Base-by-base conservation (phyloP, 2,888 invertebrate genomes). In the Hypsopygia costalis region DNA sequence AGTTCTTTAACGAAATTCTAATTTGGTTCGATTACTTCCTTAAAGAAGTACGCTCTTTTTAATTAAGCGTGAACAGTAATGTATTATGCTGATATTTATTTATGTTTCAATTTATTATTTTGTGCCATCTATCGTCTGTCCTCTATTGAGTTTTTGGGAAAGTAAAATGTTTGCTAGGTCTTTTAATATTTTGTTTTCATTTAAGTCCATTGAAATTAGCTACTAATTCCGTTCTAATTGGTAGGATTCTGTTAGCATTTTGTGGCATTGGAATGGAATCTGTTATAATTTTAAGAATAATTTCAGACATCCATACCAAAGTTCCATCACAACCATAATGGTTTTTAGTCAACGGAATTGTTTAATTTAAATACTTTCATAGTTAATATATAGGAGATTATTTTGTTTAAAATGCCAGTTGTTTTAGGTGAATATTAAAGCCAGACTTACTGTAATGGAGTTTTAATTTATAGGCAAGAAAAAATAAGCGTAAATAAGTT, bases 151-250 rank as follows among this genome's bases (percentile, higher is more conserved):
- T 29, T 36, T 36, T 25, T 1, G 8, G 12, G 25, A 38, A 31
- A 38, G 29, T 20, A 28, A 40, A 25, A 37, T 27, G 41, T 35
- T 32, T n/a, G n/a, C n/a, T n/a, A n/a, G n/a, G n/a, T n/a, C 21
- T 21, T 10, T 29, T 33, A 33, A 29, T 16, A 37, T 34, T 43
- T 43, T 34, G 30, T 44, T 44, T 42, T 33, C 32, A 6, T 36
- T 35, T 33, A 55, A 58, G 47, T 49, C 49, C 39, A 50, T 41
- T 45, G 43, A 49, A 62, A 65, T 62, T 48, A 55, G 57, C 52
- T 53, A 16, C 31, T 62, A 54, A 62, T 51, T 42, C 58, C 46
- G 11, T 42, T 47, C 50, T 58, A 56, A 64, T 65, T 61, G 55
- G 48, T 36, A 49, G 49, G 51, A 50, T 12, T 16, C 12, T 32